Conservation (phyloP, 1,140 invertebrate genomes). For the Tyrophagus putrescentiae region DNA sequence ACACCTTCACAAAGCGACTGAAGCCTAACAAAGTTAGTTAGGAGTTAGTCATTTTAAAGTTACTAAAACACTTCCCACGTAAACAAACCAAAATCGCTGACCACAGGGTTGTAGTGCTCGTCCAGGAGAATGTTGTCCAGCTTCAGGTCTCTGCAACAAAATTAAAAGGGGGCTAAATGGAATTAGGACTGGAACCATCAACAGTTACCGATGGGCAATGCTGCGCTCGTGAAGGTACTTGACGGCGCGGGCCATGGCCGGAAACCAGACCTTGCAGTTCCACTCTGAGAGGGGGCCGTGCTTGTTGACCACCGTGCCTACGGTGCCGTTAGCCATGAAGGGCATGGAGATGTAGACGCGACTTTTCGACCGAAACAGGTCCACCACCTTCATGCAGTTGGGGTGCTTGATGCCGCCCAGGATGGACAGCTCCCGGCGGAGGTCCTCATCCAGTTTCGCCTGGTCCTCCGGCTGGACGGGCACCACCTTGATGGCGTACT, state of each 20-base stretch:
- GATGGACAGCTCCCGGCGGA: conserved; percentile 21
- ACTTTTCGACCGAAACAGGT: conserved; percentile 21
- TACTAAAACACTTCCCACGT: too few species aligned
- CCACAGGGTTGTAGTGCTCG: conserved; percentile 18
- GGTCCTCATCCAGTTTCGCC: conserved; percentile 18
- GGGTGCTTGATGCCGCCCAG: conserved; percentile 7
- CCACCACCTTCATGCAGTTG: conserved; percentile 4
- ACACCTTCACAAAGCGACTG: conserved; percentile 13
- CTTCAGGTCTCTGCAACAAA: conserved; percentile 12
- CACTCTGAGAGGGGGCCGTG: conserved; percentile 16
- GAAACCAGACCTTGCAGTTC: conserved; percentile 11
- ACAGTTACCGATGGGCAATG: conserved; percentile 19
- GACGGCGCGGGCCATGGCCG: conserved; percentile 15
- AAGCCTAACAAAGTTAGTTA: too few species aligned
- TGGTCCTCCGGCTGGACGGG: conserved; percentile 7
- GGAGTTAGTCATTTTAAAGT: too few species aligned
- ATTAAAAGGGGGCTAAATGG: neutral
- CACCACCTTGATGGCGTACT: conserved; percentile 18
- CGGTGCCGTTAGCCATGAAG: conserved; percentile 15
- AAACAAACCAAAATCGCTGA: conserved; percentile 22
- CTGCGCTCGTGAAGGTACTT: conserved; percentile 9
- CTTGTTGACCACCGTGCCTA: conserved; percentile 19
- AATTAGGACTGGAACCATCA: neutral
- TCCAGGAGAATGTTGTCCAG: conserved; percentile 20
- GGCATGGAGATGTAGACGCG: conserved; percentile 23